Base-by-base conservation (phyloP, 2,797 vertebrate genomes). In the Calcarius lapponicus region DNA sequence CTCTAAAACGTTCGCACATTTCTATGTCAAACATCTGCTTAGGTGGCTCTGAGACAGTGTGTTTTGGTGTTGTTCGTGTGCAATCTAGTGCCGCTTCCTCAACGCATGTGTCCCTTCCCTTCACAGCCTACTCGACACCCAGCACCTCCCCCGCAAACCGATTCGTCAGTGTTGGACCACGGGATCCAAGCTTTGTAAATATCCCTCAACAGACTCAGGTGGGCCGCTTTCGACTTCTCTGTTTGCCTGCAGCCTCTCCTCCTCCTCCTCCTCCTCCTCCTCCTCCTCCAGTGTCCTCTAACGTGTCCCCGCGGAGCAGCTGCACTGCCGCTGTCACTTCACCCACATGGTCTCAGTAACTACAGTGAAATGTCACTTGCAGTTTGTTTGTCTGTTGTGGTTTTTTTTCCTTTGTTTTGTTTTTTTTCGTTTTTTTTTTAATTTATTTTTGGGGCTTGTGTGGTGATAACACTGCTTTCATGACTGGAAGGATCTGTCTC, bases 191-290 rank as follows among this genome's bases (percentile, higher is more conserved):
- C 98, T 99, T 99, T 98, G 98, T 99, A 99, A 99, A 99, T 99
- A 99, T 99, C 98, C 99, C 99, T 98, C 99, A 99, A 98, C 99
- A 99, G 98, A 99, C 99, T 98, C 99, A 99, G 99, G 99, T 99
- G 98, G 98, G 98, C 97, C 96, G 97, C 97, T 98, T 98, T 98
- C 97, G 62, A 97, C 97, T 98, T 98, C 97, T 98, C 97, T 97
- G 98, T 98, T 97, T 98, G 97, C 97, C 95, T 97, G 97, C 97
- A 96, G 93, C 95, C 96, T 96, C 95, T 96, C 90, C 90, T 95
- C 69, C 92, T 95, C 90, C 90, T 95, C 67, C 92, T 95, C 90
- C 91, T 95, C 91, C 94, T 92, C 94, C 95, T 48, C 47, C 45
- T 48, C 28, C 51, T 53, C 51, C 51, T 53, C 51, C 51, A 90